Evolutionary conservation across 2,888 invertebrate genomes (phyloP), one percentile per base, ranked within the genome.

Genomic region (Abscondita cerata): DNA sequence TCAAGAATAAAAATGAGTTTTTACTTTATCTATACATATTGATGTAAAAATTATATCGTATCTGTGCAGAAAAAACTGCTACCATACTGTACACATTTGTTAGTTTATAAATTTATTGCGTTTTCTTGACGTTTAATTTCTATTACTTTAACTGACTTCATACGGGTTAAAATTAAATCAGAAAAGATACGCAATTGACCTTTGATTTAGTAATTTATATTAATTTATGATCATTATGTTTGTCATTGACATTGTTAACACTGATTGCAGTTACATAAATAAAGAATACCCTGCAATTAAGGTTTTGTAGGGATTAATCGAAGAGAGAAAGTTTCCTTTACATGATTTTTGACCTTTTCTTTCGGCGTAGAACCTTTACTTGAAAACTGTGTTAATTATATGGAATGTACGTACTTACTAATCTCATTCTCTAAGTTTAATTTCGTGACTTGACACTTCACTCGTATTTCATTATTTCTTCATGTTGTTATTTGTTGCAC

Each of bases 201-300:
- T 51, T 38, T 58, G 15, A 50, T 34, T 50, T 51, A 51, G 18
- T 58, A 58, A 52, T 44, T 52, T 52, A 51, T 51, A 41, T 44
- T 38, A 50, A 51, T 41, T 41, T 40, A 36, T 48, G 38, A 55
- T 41, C 9, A 16, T 18, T 15, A 33, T n/a, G 25, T 19, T 8
- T 48, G 50, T 50, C 50, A 51, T 31, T 57, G 50, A 50, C 36
- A 50, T 50, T 56, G 56, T 38, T 18, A 20, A 38, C 38, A 38
- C 15, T 41, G 40, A 33, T 40, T 19, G 13, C n/a, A 33, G 18
- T 19, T 31, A 56, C 12, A 8, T 41, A 41, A 47, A 13, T 50
- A 36, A 31, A 48, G 50, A 57, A 50, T 57, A 57, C 34, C 40
- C 13, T 31, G 38, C 57, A 57, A 57, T 57, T 56, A 56, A 56